Percentiles rank a stretch among this genome's conserved stretches.
Evolutionary conservation across 1,140 invertebrate genomes (phyloP).

Genomic region (Drosophila sproati): DNA sequence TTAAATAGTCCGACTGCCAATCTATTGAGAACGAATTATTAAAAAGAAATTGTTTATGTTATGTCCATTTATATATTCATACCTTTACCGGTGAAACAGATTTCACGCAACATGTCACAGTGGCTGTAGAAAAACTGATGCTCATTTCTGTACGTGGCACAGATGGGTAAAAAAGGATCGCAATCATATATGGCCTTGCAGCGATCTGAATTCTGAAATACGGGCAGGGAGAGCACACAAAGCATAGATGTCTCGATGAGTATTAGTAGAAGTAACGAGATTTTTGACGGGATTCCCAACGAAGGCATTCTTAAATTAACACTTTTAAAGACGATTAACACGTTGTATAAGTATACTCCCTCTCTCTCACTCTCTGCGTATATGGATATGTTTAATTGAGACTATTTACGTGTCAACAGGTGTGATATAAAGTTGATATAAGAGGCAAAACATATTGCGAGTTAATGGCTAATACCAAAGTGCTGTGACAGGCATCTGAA

Average conservation of each 20-base stretch:
- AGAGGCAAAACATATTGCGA: background rate
- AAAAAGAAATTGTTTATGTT: slow-evolving; percentile 9
- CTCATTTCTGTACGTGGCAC: slow-evolving; percentile 59
- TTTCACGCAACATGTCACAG: slow-evolving; percentile 77
- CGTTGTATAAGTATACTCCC: too few relatives aligned
- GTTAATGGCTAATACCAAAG: background rate
- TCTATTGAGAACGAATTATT: slow-evolving; percentile 36
- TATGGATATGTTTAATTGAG: background rate
- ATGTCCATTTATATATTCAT: background rate
- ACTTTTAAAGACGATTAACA: background rate
- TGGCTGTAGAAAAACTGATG: slow-evolving; percentile 83
- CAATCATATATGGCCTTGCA: slow-evolving; percentile 60
- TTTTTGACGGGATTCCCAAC: slow-evolving; percentile 18
- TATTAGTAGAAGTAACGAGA: slow-evolving; percentile 47
- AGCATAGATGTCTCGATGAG: slow-evolving; percentile 40
- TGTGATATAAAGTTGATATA: slow-evolving; percentile 6
- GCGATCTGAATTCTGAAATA: slow-evolving; percentile 32
- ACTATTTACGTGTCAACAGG: background rate
- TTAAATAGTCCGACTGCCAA: slow-evolving; percentile 72
- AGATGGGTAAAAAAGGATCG: slow-evolving; percentile 70
- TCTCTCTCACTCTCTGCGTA: too few relatives aligned
- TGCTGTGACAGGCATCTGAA: slow-evolving; percentile 30
- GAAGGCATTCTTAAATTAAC: slow-evolving; percentile 20
- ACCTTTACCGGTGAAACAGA: slow-evolving; percentile 76
- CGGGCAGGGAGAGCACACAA: slow-evolving; percentile 50